Evolutionary conservation across 2,113 vertebrate genomes (phyloP), one percentile per base, ranked within the genome.

Genomic region (Drymodes brunneopygia): DNA sequence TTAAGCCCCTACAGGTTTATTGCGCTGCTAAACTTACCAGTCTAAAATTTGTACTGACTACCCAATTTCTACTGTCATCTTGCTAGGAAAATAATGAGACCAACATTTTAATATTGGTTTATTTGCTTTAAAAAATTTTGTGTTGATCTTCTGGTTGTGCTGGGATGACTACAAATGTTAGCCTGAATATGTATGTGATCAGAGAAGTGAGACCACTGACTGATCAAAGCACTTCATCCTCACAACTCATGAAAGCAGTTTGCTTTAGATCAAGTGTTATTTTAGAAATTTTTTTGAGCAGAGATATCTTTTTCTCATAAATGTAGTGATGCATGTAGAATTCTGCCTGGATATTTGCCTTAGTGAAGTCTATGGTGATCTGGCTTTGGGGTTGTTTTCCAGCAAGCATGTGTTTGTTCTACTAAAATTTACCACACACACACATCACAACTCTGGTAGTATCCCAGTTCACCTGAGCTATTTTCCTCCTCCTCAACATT

Each of bases 401-500:
- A 72, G 17, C 28, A 57, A 33, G 12, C 14, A 33, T 2, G 1
- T 2, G 1, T 44, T 67, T 80, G 17, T 60, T 60, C 61, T 67
- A 4, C 66, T 72, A 47, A 57, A 54, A 70, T 77, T 82, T 72
- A 54, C 36, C 50, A 19, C 57, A 48, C 16, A 12, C 10, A 10
- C 62, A 19, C 7, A 15, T n/a, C 57, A 19, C 31, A 48, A n/a
- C 28, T 57, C 78, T 77, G n/a, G 33, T 1, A 35, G n/a, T 6
- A 72, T 57, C 50, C 21, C 20, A 15, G 36, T 69, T 90, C 40
- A 73, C 15, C 66, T 73, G 83, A 86, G 54, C 72, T 85, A 15
- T 79, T 80, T 92, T 85, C 54, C 57, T 88, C 58, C 53, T 95
- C 36, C 54, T 93, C 71, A 94, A 50, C 88, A 86, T 93, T 90